Evolutionary conservation across 2,797 vertebrate genomes (phyloP).

Genomic region (Nasua narica): DNA sequence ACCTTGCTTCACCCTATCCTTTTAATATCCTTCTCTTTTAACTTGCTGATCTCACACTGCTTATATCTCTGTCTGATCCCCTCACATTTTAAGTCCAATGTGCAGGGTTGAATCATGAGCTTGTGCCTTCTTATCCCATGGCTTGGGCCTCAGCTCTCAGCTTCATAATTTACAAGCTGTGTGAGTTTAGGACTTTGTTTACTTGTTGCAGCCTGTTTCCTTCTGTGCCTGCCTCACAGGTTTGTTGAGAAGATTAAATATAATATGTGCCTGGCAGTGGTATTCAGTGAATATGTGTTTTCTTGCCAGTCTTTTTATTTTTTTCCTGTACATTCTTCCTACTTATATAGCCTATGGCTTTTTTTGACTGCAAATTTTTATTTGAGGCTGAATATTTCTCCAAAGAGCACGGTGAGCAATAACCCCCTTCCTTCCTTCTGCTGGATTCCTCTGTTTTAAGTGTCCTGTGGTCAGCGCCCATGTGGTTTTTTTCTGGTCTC

Average conservation of each 20-base stretch:
- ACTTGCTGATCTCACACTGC: not conserved
- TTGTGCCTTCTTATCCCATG: not conserved
- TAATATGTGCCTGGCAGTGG: not conserved
- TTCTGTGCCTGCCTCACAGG: not conserved
- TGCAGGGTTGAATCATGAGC: not conserved
- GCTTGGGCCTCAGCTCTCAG: not conserved
- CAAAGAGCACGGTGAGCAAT: not conserved
- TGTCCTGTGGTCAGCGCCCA: not conserved
- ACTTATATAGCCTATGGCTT: not conserved
- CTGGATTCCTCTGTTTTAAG: not conserved
- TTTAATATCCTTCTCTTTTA: not conserved
- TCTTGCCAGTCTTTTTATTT: not conserved
- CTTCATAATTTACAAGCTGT: not conserved
- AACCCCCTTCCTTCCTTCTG: not conserved
- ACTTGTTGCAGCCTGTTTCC: not conserved
- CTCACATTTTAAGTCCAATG: not conserved
- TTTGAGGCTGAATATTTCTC: not conserved
- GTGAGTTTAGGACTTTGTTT: not conserved
- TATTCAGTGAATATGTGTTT: not conserved
- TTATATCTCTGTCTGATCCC: not conserved
- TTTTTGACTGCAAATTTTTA: not conserved
- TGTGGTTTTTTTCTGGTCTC: slow-evolving; percentile 9
- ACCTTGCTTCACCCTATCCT: not conserved
- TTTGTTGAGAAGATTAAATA: not conserved
- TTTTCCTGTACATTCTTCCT: not conserved